Evolutionary conservation across 1,140 invertebrate genomes (phyloP), one percentile per base, ranked within the genome.

Genomic region (Wiebesia pumilae): DNA sequence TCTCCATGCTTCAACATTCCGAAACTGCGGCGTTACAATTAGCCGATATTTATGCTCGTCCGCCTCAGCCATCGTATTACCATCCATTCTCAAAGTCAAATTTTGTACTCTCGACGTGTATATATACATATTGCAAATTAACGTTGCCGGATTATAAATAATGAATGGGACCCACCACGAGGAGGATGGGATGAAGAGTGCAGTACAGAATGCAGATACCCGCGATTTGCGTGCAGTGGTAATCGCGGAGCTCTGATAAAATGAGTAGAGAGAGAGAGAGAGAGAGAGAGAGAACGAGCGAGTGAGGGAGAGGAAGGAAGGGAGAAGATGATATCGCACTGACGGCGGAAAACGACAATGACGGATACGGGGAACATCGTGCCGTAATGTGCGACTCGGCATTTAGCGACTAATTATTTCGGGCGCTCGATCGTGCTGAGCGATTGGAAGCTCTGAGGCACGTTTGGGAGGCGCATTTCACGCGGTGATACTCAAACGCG

Each of bases 381-480:
- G n/a, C 12, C 40, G 43, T 40, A 30, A 71, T 71, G 38, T 12
- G 30, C n/a, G 43, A 35, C 51, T 27, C 67, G n/a, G 71, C 40
- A 21, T 80, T 85, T 85, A 85, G 73, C 62, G 21, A 43, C 40
- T 85, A 85, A 85, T 85, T 85, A 85, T 85, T 85, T 79, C 54
- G 83, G 75, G 10, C 83, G 43, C 12, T 51, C 43, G 77, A 80
- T 85, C 62, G 77, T 71, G 75, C 62, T 58, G 83, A 78, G 21
- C n/a, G 83, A 84, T 84, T 84, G 73, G 62, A 24, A 19, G 47
- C 30, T 33, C 78, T 14, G 19, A 10, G 54, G 35, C 78, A 62
- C 16, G 51, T 58, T 38, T 38, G 78, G 14, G 35, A 67, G 58
- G 21, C 35, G 58, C 27, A 35, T 35, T 81, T 62, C 58, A 33